Conservation (phyloP, 2,888 invertebrate species). For the Chaetoderma sp. region DNA sequence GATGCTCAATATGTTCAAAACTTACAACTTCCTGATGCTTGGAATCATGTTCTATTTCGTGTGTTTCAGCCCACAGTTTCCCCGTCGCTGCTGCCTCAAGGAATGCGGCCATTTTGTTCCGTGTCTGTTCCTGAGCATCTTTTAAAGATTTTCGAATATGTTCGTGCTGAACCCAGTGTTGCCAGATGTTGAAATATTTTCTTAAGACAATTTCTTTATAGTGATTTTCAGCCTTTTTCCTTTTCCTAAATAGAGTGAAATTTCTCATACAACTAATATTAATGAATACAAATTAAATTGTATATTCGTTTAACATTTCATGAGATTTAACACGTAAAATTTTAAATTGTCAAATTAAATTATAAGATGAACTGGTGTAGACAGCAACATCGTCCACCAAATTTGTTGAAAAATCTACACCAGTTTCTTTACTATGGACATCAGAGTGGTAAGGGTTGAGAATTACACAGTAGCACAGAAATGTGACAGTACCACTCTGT, state of each 20-base stretch:
- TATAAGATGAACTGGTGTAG: no score
- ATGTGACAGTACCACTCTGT: no score
- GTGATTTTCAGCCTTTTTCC: conserved; percentile 51
- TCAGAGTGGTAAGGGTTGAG: no score
- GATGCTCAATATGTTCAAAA: no score
- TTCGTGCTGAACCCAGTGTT: conserved; percentile 50
- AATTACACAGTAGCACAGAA: background rate
- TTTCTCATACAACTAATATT: no score
- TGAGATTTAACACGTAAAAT: background rate
- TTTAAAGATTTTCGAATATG: conserved; percentile 48
- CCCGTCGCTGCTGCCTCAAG: conserved; percentile 62
- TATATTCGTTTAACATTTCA: background rate
- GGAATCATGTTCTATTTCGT: no score
- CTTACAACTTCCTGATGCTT: no score
- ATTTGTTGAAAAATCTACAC: no score
- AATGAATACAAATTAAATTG: background rate
- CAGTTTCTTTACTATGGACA: no score
- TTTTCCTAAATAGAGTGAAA: conserved; percentile 47
- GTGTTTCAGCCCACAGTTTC: conserved; percentile 44
- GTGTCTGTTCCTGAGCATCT: conserved; percentile 52
- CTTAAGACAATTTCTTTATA: conserved; percentile 41
- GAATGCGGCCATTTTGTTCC: conserved; percentile 63
- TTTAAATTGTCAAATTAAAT: no score
- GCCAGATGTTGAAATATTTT: conserved; percentile 55
- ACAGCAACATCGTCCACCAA: background rate